Base-by-base conservation (phyloP, 2,113 vertebrate species). In the Columbina picui region DNA sequence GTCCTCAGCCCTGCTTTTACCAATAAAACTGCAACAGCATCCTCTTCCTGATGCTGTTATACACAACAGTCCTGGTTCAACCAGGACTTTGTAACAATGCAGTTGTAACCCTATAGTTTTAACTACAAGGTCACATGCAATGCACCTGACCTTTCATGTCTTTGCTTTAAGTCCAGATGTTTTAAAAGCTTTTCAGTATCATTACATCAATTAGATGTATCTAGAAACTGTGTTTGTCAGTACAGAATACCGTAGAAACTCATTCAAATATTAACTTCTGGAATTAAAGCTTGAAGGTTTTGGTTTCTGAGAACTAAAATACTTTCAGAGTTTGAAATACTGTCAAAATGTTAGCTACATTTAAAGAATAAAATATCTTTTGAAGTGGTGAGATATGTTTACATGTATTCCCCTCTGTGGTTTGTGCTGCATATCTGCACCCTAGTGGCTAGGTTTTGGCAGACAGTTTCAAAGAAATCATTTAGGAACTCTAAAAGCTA, bases 371-470 rank as follows among this genome's bases (percentile, higher is more conserved):
- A 49, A 50, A 29, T 2, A 36, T 26, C 14, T 86, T 80, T 67
- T 78, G 38, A 86, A 85, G 32, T n/a, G 16, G 14, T 47, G 32
- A 70, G 38, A 67, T 3, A 32, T 2, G 0, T 84, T 88, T 88
- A 45, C 4, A 12, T 2, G 1, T 5, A 25, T 47, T 87, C 77
- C 60, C 84, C 65, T 32, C 36, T 36, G 64, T 4, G 2, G 93
- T 94, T 96, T 93, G 76, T 94, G 90, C 93, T 84, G 73, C 96
- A 30, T 78, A 96, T 63, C 94, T 95, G 92, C 85, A 89, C 93
- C 93, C 94, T 97, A 92, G 93, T 93, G 95, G 93, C 21, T 69
- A 90, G 84, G 87, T 47, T 87, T 94, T 85, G 84, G 68, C 71
- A 95, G 73, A 87, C 69, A 67, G 17, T 26, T 76, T 39, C 32